phyloP scores from a whole-genome alignment of 2,797 vertebrate genomes.

The Parambassis ranga region DNA sequence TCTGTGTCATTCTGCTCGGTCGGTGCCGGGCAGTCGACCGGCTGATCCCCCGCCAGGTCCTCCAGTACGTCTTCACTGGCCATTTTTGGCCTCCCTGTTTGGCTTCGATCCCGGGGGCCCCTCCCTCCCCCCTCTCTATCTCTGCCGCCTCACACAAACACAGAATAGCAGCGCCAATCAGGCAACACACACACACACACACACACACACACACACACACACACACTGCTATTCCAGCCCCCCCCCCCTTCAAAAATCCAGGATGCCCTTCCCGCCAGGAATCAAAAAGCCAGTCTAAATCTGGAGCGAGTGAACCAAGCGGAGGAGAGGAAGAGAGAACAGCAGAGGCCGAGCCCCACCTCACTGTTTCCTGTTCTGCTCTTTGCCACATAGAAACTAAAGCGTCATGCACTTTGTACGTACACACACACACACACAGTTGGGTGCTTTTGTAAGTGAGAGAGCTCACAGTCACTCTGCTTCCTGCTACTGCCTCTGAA shows the following conservation, averaged over 20 bases:
- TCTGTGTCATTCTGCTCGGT: conserved; percentile 50
- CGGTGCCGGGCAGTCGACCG: conserved; percentile 18
- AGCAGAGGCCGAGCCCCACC: conserved; percentile 56
- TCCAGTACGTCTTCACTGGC: conserved; percentile 65
- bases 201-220: too few species aligned
- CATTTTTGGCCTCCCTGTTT: conserved; percentile 57
- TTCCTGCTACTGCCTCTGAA: conserved; percentile 63
- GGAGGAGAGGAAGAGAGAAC: conserved; percentile 62
- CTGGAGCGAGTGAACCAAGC: conserved; percentile 47
- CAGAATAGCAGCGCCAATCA: conserved; percentile 29
- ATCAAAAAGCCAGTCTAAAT: conserved; percentile 52
- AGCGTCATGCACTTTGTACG: conserved; percentile 60
- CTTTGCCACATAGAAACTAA: conserved; percentile 59
- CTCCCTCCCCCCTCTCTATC: neutral
- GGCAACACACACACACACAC: too few species aligned
- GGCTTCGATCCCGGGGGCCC: conserved; percentile 15
- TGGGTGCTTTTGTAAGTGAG: conserved; percentile 60
- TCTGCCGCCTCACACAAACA: neutral
- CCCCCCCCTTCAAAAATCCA: conserved; percentile 55
- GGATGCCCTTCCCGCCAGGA: conserved; percentile 67
- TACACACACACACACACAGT: conserved; percentile 23
- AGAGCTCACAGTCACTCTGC: conserved; percentile 55
- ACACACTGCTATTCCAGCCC: conserved; percentile 44
- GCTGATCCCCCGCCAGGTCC: conserved; percentile 43
- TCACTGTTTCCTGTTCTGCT: conserved; percentile 75